A percentile compares a stretch with the other conserved stretches of the same genome.
phyloP scores from a whole-genome alignment of 2,797 vertebrate species.

The Scolopax rusticola region DNA sequence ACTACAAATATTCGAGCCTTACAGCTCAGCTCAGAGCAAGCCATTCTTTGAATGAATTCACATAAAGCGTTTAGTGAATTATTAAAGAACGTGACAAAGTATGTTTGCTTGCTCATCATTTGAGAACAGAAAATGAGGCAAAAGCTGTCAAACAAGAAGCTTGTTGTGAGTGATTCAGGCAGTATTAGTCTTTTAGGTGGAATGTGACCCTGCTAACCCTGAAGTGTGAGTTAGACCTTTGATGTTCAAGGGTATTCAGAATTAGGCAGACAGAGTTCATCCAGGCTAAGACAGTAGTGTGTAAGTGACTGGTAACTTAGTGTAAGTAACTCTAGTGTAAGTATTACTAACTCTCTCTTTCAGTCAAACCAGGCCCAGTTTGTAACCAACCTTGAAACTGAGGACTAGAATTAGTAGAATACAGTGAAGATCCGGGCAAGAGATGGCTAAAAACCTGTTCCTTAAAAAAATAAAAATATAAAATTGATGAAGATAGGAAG shows the following conservation, averaged over 20 bases:
- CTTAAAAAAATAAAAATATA: not conserved
- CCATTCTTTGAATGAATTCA: not conserved
- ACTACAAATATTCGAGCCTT: not conserved
- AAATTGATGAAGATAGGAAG: not conserved
- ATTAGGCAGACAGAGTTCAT: slow-evolving; percentile 7
- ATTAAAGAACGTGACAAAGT: slow-evolving; percentile 35
- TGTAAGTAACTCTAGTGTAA: too few relatives aligned
- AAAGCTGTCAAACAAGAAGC: slow-evolving; percentile 30
- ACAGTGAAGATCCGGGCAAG: not conserved
- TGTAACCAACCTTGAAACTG: not conserved
- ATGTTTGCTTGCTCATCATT: not conserved
- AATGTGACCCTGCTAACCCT: slow-evolving; percentile 60
- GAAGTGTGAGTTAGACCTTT: slow-evolving; percentile 55
- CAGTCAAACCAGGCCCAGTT: fast-evolving
- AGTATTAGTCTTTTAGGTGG: slow-evolving; percentile 16
- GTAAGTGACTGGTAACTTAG: not conserved
- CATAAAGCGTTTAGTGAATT: not conserved
- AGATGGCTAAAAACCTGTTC: not conserved
- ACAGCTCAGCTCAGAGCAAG: not conserved
- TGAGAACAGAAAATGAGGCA: not conserved
- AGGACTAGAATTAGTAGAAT: not conserved
- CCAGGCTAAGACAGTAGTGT: not conserved
- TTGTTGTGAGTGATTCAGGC: not conserved
- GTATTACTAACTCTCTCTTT: not conserved
- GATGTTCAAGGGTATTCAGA: slow-evolving; percentile 34